Base-by-base conservation (phyloP, 2,888 invertebrate genomes). In the Amphipoea lucens region DNA sequence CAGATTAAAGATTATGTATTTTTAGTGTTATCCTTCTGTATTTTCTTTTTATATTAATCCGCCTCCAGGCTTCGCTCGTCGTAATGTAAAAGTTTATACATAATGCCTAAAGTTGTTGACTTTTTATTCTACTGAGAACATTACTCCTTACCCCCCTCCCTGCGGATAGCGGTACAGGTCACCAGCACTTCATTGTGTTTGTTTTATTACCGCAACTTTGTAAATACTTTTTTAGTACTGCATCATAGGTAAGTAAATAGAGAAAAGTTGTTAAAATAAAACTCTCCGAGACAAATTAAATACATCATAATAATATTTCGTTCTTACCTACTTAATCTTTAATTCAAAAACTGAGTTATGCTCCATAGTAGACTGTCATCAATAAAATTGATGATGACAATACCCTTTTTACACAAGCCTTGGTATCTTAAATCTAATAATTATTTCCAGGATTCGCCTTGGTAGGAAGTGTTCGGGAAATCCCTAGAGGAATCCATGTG, bases 51-150 rank as follows among this genome's bases (percentile, higher is more conserved):
- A 0, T 14, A 23, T 14, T 14, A 7, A 29, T 36, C 20, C 9
- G 71, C 63, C 67, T 54, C 48, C 54, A 62, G 87, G 74, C 72
- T 54, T 54, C 14, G 23, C n/a, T 45, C 36, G 71, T 45, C 62
- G 14, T 83, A 77, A 83, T 74, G 74, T 68, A 68, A 72, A 87
- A 87, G 65, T 86, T 83, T n/a, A 48, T 29, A 86, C 63, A 48
- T 65, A 74, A 76, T 76, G 14, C 17, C 51, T 60, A 60, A 77
- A 68, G 51, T 76, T 71, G 73, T 63, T 60, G 36, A 73, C 29
- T 76, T 86, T 86, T 81, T 77, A 70, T 85, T 71, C 71, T 4
- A 74, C 48, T 84, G 23, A 60, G 51, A 69, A 36, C 65, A 40
- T 57, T 29, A 65, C 51, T n/a, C 62, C 48, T 36, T 7, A n/a